These are phyloP conservation scores for Pagetopsis macropterus DNA, from an alignment of 2,797 vertebrate species.

Conservation along the genomic window DNA sequence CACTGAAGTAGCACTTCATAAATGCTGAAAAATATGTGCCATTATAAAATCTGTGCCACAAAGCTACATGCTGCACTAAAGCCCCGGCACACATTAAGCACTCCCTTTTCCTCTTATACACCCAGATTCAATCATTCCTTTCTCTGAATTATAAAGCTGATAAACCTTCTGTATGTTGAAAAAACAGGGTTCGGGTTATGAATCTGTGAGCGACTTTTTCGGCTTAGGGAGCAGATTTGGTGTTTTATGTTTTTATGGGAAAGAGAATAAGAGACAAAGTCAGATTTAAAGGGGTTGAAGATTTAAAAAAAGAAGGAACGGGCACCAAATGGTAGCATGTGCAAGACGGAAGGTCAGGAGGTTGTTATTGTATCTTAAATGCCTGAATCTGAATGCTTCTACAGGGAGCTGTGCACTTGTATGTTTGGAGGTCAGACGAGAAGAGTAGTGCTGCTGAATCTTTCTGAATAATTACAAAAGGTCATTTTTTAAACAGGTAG, in stretches of 20 bases:
- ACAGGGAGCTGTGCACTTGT: background rate
- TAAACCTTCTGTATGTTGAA: conserved; percentile 39
- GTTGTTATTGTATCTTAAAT: background rate
- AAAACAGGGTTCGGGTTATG: background rate
- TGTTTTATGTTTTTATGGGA: background rate
- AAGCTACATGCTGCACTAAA: conserved; percentile 1
- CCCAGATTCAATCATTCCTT: conserved; percentile 14
- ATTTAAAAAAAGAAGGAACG: background rate
- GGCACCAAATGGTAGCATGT: background rate
- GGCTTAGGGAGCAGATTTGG: background rate
- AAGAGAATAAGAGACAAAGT: background rate
- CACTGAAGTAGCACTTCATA: conserved; percentile 20
- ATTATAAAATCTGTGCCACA: conserved; percentile 21
- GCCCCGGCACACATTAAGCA: conserved; percentile 24
- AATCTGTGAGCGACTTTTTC: conserved; percentile 45
- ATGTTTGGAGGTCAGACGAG: conserved; percentile 1
- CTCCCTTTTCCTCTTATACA: conserved; percentile 9
- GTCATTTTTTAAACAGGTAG: background rate
- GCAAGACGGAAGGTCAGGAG: background rate
- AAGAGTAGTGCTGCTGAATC: background rate
- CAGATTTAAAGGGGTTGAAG: background rate
- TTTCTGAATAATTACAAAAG: background rate
- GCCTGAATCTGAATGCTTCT: background rate
- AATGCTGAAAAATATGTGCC: conserved; percentile 36
- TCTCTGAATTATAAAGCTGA: conserved; percentile 39